Conservation (phyloP, 1,140 invertebrate genomes). For the Philotrypesis tridentata region DNA sequence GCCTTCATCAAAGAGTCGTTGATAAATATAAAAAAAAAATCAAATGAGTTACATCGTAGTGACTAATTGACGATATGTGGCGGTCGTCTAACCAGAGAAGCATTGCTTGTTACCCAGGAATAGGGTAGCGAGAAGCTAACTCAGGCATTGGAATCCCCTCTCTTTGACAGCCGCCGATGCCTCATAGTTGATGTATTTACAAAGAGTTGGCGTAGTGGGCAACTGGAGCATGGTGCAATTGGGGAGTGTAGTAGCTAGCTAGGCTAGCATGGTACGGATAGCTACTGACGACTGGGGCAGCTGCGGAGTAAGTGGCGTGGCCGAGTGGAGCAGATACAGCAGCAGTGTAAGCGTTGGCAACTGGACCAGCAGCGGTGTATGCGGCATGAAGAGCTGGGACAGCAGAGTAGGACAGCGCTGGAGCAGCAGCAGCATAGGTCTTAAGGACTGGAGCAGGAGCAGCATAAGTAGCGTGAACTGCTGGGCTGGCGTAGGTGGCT, state of each 20-base stretch:
- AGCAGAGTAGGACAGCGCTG: no score
- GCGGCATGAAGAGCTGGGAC: constrained; percentile 4
- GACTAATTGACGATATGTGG: not conserved
- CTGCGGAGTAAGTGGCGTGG: constrained; percentile 20
- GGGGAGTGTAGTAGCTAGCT: constrained; percentile 1
- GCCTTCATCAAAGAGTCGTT: not conserved
- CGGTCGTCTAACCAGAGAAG: no score
- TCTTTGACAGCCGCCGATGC: not conserved
- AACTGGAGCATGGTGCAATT: constrained; percentile 41
- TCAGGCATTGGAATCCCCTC: no score
- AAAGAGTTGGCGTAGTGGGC: constrained; percentile 25
- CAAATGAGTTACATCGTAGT: not conserved
- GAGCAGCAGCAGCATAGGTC: constrained; percentile 20
- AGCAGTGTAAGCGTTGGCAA: no score
- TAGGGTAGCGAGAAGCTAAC: not conserved
- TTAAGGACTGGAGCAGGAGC: no score
- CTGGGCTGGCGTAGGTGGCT: constrained; percentile 27
- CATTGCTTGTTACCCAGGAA: not conserved
- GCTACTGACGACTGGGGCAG: no score
- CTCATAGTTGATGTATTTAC: not conserved
- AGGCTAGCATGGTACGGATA: no score
- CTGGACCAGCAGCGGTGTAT: no score
- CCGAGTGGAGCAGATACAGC: constrained; percentile 2
- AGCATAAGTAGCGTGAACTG: constrained; percentile 46
- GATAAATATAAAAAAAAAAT: not conserved